phyloP scores from a whole-genome alignment of 2,888 invertebrate species.

The Agrochola lychnidis region DNA sequence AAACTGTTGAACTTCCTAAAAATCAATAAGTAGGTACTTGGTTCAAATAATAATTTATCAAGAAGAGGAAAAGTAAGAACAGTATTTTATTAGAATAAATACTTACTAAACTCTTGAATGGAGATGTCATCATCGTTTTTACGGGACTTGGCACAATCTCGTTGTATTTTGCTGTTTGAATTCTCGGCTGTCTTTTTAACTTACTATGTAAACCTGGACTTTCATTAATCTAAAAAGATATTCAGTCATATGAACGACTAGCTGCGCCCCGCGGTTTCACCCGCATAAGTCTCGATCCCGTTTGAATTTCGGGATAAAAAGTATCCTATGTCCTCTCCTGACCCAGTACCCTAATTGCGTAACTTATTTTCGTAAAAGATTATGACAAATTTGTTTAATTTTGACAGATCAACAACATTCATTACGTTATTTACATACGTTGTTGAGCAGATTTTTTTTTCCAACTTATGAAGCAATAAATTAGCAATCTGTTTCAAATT shows the following conservation, averaged over 20 bases:
- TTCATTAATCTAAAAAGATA: slow-evolving; percentile 64
- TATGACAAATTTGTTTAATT: too few species aligned
- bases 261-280: too few species aligned
- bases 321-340: too few species aligned
- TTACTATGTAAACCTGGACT: slow-evolving; percentile 49
- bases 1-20: slow-evolving; percentile 89
- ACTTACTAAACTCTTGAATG: slow-evolving; percentile 82
- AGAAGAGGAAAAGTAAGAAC: neutral
- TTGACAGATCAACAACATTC: too few species aligned
- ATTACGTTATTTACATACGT: too few species aligned
- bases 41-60: neutral
- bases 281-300: too few species aligned
- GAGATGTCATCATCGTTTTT: slow-evolving; percentile 80
- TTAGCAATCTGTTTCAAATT: too few species aligned
- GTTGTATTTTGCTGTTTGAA: slow-evolving; percentile 72
- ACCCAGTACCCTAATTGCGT: too few species aligned
- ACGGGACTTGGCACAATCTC: slow-evolving; percentile 84
- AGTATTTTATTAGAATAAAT: neutral
- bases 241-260: neutral
- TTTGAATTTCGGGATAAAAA: too few species aligned
- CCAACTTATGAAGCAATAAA: too few species aligned
- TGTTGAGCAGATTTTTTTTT: too few species aligned
- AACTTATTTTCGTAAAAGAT: too few species aligned
- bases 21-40: neutral
- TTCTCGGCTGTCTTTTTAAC: slow-evolving; percentile 63